A percentile compares a stretch with the other conserved stretches of the same genome.
phyloP scores from a whole-genome alignment of 2,888 invertebrate genomes.

The Xiphydria camelus region DNA sequence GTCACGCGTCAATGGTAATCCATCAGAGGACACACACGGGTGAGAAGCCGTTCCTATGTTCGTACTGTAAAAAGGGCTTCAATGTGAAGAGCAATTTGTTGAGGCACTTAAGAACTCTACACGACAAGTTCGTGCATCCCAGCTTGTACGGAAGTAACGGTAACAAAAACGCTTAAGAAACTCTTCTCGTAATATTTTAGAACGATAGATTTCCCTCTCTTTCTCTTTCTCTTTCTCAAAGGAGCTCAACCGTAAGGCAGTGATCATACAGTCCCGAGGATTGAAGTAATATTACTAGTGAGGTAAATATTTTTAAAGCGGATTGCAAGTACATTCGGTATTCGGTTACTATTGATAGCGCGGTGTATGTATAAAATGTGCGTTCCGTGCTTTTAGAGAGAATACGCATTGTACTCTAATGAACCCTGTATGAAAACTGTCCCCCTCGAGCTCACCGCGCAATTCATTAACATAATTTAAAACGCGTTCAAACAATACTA shows the following conservation, averaged over 20 bases:
- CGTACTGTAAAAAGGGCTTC: conserved; percentile 76
- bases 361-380: too few species aligned
- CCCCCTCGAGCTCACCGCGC: too few species aligned
- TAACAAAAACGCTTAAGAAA: conserved; percentile 49
- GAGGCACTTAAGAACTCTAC: conserved; percentile 74
- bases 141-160: conserved; percentile 55
- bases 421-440: too few species aligned
- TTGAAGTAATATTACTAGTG: too few species aligned
- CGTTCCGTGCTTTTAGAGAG: too few species aligned
- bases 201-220: background rate
- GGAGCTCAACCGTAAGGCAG: conserved; percentile 23
- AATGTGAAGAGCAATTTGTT: conserved; percentile 78
- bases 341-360: too few species aligned
- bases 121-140: conserved; percentile 68
- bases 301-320: too few species aligned
- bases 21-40: conserved; percentile 77
- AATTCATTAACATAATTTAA: too few species aligned
- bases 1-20: conserved; percentile 78
- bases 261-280: conserved; percentile 20
- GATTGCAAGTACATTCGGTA: conserved; percentile 23
- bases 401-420: too few species aligned
- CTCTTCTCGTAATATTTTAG: conserved; percentile 6
- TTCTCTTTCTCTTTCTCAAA: conserved; percentile 1
- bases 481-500: too few species aligned
- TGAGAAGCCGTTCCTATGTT: conserved; percentile 75